phyloP scores from a whole-genome alignment of 2,888 invertebrate species.

The Torymus tubicola region DNA sequence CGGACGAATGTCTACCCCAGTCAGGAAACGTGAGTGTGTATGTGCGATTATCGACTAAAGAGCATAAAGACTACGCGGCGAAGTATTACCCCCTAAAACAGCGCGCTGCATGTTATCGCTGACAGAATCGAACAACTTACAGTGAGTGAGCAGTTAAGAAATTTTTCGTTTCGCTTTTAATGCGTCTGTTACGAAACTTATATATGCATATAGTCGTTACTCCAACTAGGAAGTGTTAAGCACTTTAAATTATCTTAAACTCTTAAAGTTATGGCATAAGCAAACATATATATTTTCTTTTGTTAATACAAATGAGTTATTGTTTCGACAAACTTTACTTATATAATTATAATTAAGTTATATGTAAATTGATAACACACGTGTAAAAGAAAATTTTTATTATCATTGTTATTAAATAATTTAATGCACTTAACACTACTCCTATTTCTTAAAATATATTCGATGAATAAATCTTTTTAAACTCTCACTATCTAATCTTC shows the following conservation, averaged over 20 bases:
- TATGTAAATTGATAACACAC: too few relatives aligned
- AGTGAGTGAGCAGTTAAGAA: slow-evolving; percentile 38
- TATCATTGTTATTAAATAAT: slow-evolving; percentile 11
- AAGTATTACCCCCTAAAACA: slow-evolving; percentile 2
- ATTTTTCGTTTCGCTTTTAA: slow-evolving; percentile 18
- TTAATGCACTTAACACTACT: slow-evolving; percentile 29
- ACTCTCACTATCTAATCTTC: slow-evolving; percentile 29
- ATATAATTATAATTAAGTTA: background rate
- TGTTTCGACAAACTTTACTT: background rate
- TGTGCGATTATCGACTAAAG: slow-evolving; percentile 39
- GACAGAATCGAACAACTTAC: slow-evolving; percentile 41
- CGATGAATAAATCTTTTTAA: slow-evolving; percentile 11
- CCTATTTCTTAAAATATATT: slow-evolving; percentile 17
- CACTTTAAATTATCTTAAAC: slow-evolving; percentile 35
- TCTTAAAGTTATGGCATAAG: too few relatives aligned
- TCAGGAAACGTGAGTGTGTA: slow-evolving; percentile 14
- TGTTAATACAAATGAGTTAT: background rate
- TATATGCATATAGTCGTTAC: background rate
- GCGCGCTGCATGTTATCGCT: slow-evolving; percentile 1
- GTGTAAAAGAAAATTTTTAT: background rate
- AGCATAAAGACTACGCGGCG: slow-evolving; percentile 26
- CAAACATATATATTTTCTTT: too few relatives aligned
- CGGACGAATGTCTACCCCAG: background rate
- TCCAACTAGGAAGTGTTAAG: slow-evolving; percentile 22
- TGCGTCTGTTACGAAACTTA: slow-evolving; percentile 19